Conservation (phyloP, 2,888 invertebrate species). For the Heterodera filipjevi region DNA sequence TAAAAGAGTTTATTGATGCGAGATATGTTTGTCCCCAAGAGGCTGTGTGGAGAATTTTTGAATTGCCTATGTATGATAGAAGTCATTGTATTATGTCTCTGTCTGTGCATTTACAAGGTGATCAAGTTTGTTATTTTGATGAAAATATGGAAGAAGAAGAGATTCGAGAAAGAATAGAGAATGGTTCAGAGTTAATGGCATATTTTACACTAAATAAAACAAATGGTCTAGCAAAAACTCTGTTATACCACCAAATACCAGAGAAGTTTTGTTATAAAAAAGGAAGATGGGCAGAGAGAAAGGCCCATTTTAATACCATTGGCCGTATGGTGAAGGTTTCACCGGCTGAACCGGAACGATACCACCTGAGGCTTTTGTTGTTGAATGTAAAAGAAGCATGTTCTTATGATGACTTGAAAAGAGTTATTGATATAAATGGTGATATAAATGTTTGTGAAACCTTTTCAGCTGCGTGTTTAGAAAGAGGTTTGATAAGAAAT, state of each 20-base stretch:
- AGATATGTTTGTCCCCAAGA: no score
- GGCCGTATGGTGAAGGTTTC: conserved; percentile 40
- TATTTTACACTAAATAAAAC: conserved; percentile 17
- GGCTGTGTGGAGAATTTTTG: no score
- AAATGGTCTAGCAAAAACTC: conserved; percentile 6
- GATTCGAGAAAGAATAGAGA: no score
- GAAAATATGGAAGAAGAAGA: neutral
- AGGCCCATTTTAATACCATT: conserved; percentile 22
- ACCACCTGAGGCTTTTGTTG: no score
- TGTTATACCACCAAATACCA: conserved; percentile 5
- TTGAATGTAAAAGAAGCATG: conserved; percentile 11
- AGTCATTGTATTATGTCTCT: no score
- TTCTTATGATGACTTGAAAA: neutral
- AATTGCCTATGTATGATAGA: no score
- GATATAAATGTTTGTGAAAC: no score
- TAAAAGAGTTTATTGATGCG: conserved; percentile 42
- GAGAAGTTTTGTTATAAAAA: conserved; percentile 30
- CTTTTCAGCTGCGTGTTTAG: no score
- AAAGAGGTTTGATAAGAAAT: no score
- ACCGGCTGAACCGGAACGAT: conserved; percentile 39
- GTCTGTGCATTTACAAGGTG: no score
- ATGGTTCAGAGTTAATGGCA: conserved; percentile 13
- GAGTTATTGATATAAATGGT: no score
- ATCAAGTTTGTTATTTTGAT: no score
- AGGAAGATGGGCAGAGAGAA: neutral